Base-by-base conservation (phyloP, 2,888 invertebrate species). In the Phengaris arion region DNA sequence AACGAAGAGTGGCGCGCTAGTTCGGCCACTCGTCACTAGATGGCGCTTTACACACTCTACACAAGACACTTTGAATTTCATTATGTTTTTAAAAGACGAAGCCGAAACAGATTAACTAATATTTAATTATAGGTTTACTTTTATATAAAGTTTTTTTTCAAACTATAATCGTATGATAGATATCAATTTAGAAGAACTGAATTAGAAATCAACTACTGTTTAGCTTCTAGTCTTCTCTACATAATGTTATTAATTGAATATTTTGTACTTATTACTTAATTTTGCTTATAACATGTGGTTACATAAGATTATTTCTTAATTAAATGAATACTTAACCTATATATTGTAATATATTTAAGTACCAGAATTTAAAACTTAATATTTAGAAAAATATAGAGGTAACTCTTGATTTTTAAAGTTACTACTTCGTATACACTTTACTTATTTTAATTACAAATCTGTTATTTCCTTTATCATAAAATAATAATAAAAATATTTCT, bases 11-110 rank as follows among this genome's bases (percentile, higher is more conserved):
- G 9, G 70, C 46, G 22, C 15, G 54, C 48, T 54, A 82, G 86
- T 90, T 83, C 79, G 13, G 84, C 91, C 84, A 86, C 87, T 90
- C 86, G 82, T 80, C 82, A 82, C 84, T 79, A 91, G 91, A 89
- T 91, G 91, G 90, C 90, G 91, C 85, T 76, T 52, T 69, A 54
- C 45, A 70, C 68, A 51, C 13, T 13, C 35, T 12, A 8, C 54
- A 13, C n/a, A 8, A 22, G n/a, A 15, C 35, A 45, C 13, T n/a
- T 64, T 35, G 22, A 35, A 7, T 54, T 51, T 9, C 45, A 68
- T 68, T 22, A 10, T 8, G 2, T 10, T 52, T 10, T 52, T 52
- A 52, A 52, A 6, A 12, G 64, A 64, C 15, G 12, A 64, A 59
- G 22, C 59, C 5, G 22, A 22, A 10, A 15, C 8, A 15, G 15